phyloP scores from a whole-genome alignment of 2,113 vertebrate species.

The Triplophysa tibetana region DNA sequence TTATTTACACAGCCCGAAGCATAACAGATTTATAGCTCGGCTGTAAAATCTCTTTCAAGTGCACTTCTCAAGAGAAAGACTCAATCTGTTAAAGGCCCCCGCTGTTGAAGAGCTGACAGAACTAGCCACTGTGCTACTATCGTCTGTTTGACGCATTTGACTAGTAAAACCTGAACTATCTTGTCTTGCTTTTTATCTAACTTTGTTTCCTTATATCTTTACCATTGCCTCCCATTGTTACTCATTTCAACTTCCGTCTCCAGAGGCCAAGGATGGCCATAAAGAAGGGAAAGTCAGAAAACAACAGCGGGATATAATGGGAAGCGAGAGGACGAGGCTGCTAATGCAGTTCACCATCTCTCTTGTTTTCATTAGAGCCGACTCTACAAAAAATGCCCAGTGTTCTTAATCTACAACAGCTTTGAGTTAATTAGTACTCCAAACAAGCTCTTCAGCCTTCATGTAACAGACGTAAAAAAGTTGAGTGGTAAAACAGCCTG shows the following conservation, averaged over 20 bases:
- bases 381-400: conserved; percentile 62
- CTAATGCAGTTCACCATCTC: conserved; percentile 51
- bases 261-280: conserved; percentile 27
- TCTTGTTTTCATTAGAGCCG: conserved; percentile 66
- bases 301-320: conserved; percentile 38
- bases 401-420: conserved; percentile 71
- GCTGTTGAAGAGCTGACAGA: conserved; percentile 43
- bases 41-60: conserved; percentile 57
- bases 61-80: conserved; percentile 54
- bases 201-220: conserved; percentile 49
- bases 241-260: conserved; percentile 44
- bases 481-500: conserved; percentile 64
- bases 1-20: conserved; percentile 51
- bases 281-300: conserved; percentile 22
- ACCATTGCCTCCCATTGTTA: conserved; percentile 43
- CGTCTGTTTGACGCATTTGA: neutral
- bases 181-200: conserved; percentile 49
- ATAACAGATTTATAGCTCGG: conserved; percentile 51
- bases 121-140: conserved; percentile 45
- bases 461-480: conserved; percentile 62
- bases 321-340: conserved; percentile 43
- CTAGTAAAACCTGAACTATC: neutral
- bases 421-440: conserved; percentile 72
- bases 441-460: conserved; percentile 66
- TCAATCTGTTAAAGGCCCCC: conserved; percentile 45